Base-by-base conservation (phyloP, 2,113 vertebrate species). In the Todiramphus chloris region DNA sequence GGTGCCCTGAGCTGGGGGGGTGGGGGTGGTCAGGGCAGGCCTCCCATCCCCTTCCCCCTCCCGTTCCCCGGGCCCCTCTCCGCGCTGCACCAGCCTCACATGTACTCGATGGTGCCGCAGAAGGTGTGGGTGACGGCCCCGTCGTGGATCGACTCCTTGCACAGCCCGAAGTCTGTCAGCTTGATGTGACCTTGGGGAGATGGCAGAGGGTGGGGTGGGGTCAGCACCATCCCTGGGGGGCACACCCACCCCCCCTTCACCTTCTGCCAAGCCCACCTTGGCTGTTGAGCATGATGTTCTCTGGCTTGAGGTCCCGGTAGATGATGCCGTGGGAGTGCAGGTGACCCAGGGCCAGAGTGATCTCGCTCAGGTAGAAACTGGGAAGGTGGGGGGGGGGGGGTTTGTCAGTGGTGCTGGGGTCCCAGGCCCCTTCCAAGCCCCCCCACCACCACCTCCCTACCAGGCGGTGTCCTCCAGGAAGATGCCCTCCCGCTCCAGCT, bases 101-200 rank as follows among this genome's bases (percentile, higher is more conserved):
- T 99, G 98, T 99, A 99, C 94, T 99, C 99, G 5, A 99, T 99
- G 96, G 99, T 99, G 79, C 99, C 99, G 6, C 99, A 99, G 98
- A 99, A 99, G 62, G 99, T 99, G 97, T 99, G 99, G 11, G 99
- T 99, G 95, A 99, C 97, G 0, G 97, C 94, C 5, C 98, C 99
- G 7, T 99, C 99, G 0, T 99, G 99, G 95, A 99, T 99, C 0
- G 99, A 99, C 94, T 99, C 99, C 93, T 99, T 99, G 91, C 99
- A 99, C 78, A 99, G 98, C 10, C 99, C 99, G 1, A 99, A 99
- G 95, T 99, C 99, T 0, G 99, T 99, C 72, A 99, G 96, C 90
- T 99, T 99, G 97, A 99, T 99, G 97, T 99, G 99, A 19, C 99
- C 99, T 99, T 99, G 94, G 12, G 48, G 48, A 50, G 48, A 24